Percentiles rank a stretch among this genome's conserved stretches.
These are phyloP conservation scores for Egretta garzetta DNA, from an alignment of 2,113 vertebrate species.

Conservation along the genomic window DNA sequence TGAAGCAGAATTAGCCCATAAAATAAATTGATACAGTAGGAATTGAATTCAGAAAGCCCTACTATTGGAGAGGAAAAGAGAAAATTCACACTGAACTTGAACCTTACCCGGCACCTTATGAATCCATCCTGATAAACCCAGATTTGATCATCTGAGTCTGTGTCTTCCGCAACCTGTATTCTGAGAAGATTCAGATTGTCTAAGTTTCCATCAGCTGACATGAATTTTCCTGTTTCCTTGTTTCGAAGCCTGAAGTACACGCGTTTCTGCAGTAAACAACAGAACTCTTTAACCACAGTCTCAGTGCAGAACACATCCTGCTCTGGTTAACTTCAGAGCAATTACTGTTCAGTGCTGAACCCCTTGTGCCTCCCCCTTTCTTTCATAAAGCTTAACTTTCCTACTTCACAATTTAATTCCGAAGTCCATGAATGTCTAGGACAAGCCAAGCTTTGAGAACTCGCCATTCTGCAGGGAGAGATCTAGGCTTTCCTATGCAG, in stretches of 20 bases:
- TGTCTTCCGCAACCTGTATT: conserved; percentile 87
- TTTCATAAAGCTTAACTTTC: neutral
- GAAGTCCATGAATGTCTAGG: neutral
- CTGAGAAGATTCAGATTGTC: conserved; percentile 91
- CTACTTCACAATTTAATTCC: neutral
- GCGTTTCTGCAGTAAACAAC: conserved; percentile 78
- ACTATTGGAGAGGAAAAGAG: neutral
- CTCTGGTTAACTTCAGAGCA: neutral
- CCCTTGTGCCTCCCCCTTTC: neutral
- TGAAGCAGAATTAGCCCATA: neutral
- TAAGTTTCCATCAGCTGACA: conserved; percentile 87
- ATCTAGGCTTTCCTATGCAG: neutral
- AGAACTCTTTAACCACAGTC: neutral
- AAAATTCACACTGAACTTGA: neutral
- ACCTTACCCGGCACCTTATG: conserved; percentile 86
- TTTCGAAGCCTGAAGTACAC: conserved; percentile 88
- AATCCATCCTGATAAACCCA: conserved; percentile 91
- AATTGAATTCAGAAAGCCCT: neutral
- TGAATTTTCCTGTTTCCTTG: conserved; percentile 81
- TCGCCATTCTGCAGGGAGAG: neutral
- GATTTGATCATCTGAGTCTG: conserved; percentile 84
- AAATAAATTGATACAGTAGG: neutral
- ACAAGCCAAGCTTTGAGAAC: neutral
- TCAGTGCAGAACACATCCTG: neutral
- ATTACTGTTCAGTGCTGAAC: neutral